Evolutionary conservation across 2,797 vertebrate genomes (phyloP), one percentile per base, ranked within the genome.

Genomic region (Chaetophractus vellerosus): DNA sequence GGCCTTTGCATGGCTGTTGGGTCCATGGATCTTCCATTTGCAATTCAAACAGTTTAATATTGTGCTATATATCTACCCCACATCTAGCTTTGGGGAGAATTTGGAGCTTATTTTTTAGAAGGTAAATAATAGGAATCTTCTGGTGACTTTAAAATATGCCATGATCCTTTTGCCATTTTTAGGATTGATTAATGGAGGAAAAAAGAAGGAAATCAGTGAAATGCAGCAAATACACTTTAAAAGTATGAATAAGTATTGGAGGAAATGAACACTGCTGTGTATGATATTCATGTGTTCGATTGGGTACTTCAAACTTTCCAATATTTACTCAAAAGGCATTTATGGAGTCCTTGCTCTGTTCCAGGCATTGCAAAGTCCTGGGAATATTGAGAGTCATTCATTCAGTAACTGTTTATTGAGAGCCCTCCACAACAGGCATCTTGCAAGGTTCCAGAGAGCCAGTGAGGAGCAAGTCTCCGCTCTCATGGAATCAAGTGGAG

Each of bases 1-100:
- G 1, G 1, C 12, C 31, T 45, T 28, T 18, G 10, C 19, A 2
- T 12, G 38, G 6, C 5, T 9, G 26, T 7, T 45, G 1, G 0
- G 48, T 31, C 33, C 0, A 0, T 5, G 9, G 9, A 1, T 55
- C 23, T 28, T 36, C 48, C 75, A 4, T 9, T 3, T 7, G 21
- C 24, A 68, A 50, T 41, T 26, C 68, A 75, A n/a, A 33, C 19
- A 31, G n/a, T n/a, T 74, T 7, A 28, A 4, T 1, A 21, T 19
- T 24, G 38, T 33, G 59, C 59, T 59, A 2, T 59, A 11, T 72
- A 81, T 38, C 6, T 5, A 33, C 5, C 48, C 59, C 24, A 24
- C 68, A 68, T 19, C 31, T 74, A 24, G 36, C n/a, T 57, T 9
- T n/a, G 48, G 48, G 18, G 59, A 82, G 52, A 5, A 23, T 61